Evolutionary conservation across 1,140 invertebrate species (phyloP), one percentile per base, ranked within the genome.

Genomic region (roundworm (Caenorhabditis elegans)): DNA sequence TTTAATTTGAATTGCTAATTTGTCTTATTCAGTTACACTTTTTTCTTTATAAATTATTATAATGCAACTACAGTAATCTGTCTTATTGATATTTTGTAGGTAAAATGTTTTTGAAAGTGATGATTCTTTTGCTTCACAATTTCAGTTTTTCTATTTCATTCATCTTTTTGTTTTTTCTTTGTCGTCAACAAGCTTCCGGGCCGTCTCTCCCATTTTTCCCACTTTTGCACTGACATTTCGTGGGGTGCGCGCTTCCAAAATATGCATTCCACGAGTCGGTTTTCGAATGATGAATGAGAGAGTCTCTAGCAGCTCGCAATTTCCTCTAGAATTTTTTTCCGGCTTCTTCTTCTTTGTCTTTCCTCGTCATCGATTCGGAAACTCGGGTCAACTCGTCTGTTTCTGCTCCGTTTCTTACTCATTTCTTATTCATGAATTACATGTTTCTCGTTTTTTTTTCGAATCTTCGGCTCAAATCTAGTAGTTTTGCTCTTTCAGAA

Each of bases 211-310:
- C 39, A 26, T 76, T 76, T 48, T 43, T 60, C 31, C 24, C 31
- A 60, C 22, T 60, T 60, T 60, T 60, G 28, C 53, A 60, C 53
- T 60, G 53, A 60, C 53, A 53, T 53, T 26, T 60, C 51, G 5
- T 48, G 19, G 34, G 19, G 39, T 15, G 13, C n/a, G n/a, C 36
- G 19, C 19, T 19, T 24, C 13, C 36, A 43, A 76, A 76, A 47
- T 46, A 39, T 76, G 39, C 36, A 76, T 76, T 46, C 39, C 39
- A 43, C 39, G 24, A 46, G 36, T 46, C 22, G 70, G 24, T 24
- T 76, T 47, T 46, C 36, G 70, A 46, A 47, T 76, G 70, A 46
- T 76, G 70, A 48, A 76, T 76, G 70, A 76, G 70, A n/a, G 46
- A 76, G 70, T 26, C 36, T 46, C 60, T 19, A 19, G 34, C 34